Evolutionary conservation across 2,113 vertebrate species (phyloP), one percentile per base, ranked within the genome.

Genomic region (Ophthalmolycus amberensis): DNA sequence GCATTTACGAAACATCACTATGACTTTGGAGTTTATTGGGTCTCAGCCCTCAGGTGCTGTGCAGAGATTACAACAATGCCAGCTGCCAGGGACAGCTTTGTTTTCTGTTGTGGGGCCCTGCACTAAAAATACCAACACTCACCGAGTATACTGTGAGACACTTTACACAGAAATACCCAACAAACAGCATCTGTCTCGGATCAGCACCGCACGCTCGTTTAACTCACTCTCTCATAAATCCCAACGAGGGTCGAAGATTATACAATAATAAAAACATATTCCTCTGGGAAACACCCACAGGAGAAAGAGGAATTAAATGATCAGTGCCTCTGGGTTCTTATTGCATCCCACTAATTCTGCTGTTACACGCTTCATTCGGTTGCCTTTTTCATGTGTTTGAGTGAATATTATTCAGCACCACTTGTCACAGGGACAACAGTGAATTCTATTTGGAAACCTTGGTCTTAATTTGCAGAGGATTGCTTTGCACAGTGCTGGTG

Each of bases 81-180:
- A 71, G 77, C 42, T 75, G 70, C 62, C 52, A 48, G 58, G n/a
- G 18, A 59, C 22, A 22, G 37, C 20, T 50, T 64, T 25, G 38
- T 12, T 58, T 52, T 52, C n/a, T 29, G 11, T 27, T 52, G 69
- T 50, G 37, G 42, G 64, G 38, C 38, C 34, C 34, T 9, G 25
- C 4, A 15, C 64, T 78, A 75, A 80, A 85, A 86, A 78, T 86
- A 77, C 3, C 29, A 32, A 18, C 46, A 16, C n/a, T 56, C 32
- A 60, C 6, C 40, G 3, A 29, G 9, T 48, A 25, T 9, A 27
- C 20, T 18, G 8, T 18, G 62, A 67, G 9, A 76, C 44, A 66
- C 27, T 85, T 71, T 76, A 37, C 32, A 71, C 62, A 63, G 59
- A 85, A 86, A 67, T 62, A 29, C 11, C 22, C 29, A 67, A 71